Percentiles rank a stretch among this genome's conserved stretches.
phyloP scores from a whole-genome alignment of 1,140 invertebrate species.

The Cydia fagiglandana region DNA sequence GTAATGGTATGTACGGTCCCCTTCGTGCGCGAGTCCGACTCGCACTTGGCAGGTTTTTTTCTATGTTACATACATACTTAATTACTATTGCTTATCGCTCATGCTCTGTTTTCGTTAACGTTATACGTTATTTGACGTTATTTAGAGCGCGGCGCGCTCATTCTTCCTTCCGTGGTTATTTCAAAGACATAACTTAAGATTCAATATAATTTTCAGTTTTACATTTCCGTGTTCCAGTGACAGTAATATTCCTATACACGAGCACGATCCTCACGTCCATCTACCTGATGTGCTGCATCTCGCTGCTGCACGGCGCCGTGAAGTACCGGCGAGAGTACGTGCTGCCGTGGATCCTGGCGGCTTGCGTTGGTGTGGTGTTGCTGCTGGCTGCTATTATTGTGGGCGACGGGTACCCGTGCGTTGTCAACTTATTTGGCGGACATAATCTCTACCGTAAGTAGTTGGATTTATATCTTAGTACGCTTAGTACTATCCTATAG shows the following conservation, averaged over 20 bases:
- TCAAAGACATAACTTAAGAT: too few species aligned
- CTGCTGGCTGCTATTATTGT: constrained; percentile 59
- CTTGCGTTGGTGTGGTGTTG: constrained; percentile 58
- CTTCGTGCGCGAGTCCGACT: too few species aligned
- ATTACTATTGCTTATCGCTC: too few species aligned
- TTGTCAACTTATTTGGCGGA: constrained; percentile 65
- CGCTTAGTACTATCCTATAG: too few species aligned
- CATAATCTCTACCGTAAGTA: constrained; percentile 69
- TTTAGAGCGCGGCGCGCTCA: too few species aligned
- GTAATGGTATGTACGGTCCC: too few species aligned
- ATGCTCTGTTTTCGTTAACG: too few species aligned
- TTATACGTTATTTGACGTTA: too few species aligned
- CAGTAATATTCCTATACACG: constrained; percentile 69
- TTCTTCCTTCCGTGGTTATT: too few species aligned
- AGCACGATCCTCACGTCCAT: constrained; percentile 69
- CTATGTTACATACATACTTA: too few species aligned
- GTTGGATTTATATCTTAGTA: background rate
- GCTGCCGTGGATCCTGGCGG: constrained; percentile 69
- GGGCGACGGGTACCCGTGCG: constrained; percentile 62
- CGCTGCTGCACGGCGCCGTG: constrained; percentile 67
- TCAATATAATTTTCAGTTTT: background rate
- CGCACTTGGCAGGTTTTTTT: background rate
- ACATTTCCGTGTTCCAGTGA: constrained; percentile 53
- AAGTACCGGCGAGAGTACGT: constrained; percentile 69
- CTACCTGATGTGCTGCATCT: constrained; percentile 72